Base-by-base conservation (phyloP, 1,140 invertebrate species). In the Drosophila asahinai region DNA sequence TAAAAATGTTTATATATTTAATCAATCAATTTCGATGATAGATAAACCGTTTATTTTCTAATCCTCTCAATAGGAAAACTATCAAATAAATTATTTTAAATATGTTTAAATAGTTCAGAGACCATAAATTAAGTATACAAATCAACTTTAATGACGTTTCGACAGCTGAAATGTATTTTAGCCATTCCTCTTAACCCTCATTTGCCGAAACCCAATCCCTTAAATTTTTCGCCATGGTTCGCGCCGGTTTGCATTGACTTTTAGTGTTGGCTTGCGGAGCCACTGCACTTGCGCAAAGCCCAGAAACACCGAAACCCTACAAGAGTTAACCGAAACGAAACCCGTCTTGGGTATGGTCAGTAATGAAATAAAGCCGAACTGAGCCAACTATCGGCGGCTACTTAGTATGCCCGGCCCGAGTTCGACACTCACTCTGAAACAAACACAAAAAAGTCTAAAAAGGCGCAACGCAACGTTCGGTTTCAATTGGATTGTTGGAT, bases 301-400 rank as follows among this genome's bases (percentile, higher is more conserved):
- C 80, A 47, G 22, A 74, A 36, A 57, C 51, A 27, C 58, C 4
- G 58, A 77, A 78, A 63, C 59, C 66, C 71, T 74, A 74, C 40
- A 73, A 74, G 27, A 73, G 71, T 73, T 61, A 83, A 89, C 74
- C 65, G 59, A 87, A 84, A 89, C 65, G 55, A 87, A 84, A 81
- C 84, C 71, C 60, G 81, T 76, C 84, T 89, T 89, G 84, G 27
- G 86, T 89, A 90, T 89, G 84, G 84, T 89, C 86, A 89, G 84
- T 89, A 81, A 89, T 76, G 58, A 63, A 81, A 83, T 76, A 61
- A 63, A 61, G 63, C 47, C 70, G 27, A 59, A 43, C 43, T 45
- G 62, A 71, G 61, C 81, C 77, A 81, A 76, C 77, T 67, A 63
- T 60, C 11, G 55, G 55, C 43, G 51, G 63, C 81, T 89, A 84